Evolutionary conservation across 2,888 invertebrate species (phyloP), one percentile per base, ranked within the genome.

Genomic region (Polymixis lichenea): DNA sequence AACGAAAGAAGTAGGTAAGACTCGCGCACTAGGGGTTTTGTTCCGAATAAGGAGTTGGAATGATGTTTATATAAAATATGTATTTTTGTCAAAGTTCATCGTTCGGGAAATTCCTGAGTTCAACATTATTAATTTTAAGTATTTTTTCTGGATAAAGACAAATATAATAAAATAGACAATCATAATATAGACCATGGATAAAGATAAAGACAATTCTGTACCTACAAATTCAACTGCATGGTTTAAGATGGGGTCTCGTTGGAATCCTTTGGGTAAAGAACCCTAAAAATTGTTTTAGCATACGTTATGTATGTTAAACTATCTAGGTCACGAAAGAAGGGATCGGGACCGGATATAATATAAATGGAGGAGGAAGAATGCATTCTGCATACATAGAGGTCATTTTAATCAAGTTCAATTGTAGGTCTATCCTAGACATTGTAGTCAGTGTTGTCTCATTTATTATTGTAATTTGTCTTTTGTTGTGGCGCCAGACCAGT

Each of bases 361-460:
- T 75, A 76, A 74, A 83, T 70, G 74, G 55, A 67, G 49, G 72
- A 83, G 73, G 78, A 85, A 84, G 74, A 82, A 65, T 85, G 85
- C 83, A 85, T 73, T 85, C 66, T 86, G 83, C 76, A 80, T 77
- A 74, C 64, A 74, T 61, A 70, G 84, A 86, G 86, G 85, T 85
- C 86, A 84, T 66, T 72, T 80, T 69, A 85, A 85, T 86, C 66
- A 64, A 77, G 75, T 75, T 70, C 78, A 70, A 73, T 87, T 66
- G 72, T 78, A 55, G 72, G 53, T 77, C 55, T 79, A 80, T 70
- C 64, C 70, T 64, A 70, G 75, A 74, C 28, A 74, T 69, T 62
- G 69, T 17, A 15, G 49, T 43, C 28, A 74, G 66, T 62, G 69
- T 17, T 11, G 49, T 43, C 32, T 56, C 56, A 79, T 68, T 74